Percentiles rank a stretch among this genome's conserved stretches.
phyloP scores from a whole-genome alignment of 2,113 vertebrate species.

The Alethe castanea region DNA sequence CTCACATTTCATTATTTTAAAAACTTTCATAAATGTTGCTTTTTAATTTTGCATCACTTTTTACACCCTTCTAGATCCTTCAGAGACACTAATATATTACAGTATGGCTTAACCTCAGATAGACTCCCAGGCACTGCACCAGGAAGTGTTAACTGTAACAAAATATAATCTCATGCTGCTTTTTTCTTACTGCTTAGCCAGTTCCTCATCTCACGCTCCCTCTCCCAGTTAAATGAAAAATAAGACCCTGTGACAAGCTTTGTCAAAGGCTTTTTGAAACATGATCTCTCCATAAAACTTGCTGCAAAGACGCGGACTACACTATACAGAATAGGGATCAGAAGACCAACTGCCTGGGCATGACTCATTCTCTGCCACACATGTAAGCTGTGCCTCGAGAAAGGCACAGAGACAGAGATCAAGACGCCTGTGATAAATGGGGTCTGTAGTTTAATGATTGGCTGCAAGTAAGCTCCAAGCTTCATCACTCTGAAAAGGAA shows the following conservation, averaged over 20 bases:
- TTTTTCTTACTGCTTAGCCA: background rate
- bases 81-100: background rate
- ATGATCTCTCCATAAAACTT: background rate
- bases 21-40: background rate
- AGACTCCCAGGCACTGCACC: background rate
- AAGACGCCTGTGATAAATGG: background rate
- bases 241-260: background rate
- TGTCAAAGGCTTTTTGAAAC: constrained; percentile 36
- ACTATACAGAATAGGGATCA: background rate
- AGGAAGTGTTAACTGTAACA: background rate
- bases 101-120: background rate
- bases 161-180: background rate
- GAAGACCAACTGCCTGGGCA: background rate
- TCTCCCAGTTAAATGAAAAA: background rate
- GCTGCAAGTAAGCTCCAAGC: background rate
- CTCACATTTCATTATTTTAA: background rate
- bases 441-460: background rate
- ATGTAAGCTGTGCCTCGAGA: background rate
- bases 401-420: background rate
- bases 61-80: background rate
- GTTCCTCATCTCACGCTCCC: background rate
- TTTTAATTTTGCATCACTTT: background rate
- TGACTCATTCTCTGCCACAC: constrained; percentile 16
- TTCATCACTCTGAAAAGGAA: background rate
- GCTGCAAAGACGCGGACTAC: background rate